These are phyloP conservation scores for Nephotettix cincticeps DNA, from an alignment of 1,140 invertebrate species.

Conservation along the genomic window DNA sequence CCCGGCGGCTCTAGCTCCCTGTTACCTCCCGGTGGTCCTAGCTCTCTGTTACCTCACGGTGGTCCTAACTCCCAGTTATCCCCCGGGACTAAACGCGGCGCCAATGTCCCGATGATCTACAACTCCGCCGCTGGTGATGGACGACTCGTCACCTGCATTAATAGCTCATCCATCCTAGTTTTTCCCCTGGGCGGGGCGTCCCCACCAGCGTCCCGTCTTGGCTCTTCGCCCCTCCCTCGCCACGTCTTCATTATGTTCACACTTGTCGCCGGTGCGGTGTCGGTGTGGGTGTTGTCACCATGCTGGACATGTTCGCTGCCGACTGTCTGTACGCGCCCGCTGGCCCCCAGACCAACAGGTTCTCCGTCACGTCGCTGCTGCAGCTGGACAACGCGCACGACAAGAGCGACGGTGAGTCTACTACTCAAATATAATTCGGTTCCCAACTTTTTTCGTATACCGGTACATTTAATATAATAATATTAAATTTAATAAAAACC, in stretches of 20 bases:
- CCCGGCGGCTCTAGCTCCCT: too few relatives aligned
- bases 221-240: not conserved
- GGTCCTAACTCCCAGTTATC: too few relatives aligned
- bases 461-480: not conserved
- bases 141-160: slow-evolving; percentile 7
- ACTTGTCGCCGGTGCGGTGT: not conserved
- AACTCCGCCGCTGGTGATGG: not conserved
- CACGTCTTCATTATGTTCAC: not conserved
- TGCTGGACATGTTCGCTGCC: slow-evolving; percentile 4
- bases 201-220: not conserved
- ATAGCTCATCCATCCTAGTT: slow-evolving; percentile 13
- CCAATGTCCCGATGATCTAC: not conserved
- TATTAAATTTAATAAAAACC: too few relatives aligned
- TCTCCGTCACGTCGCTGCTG: slow-evolving; percentile 43
- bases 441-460: not conserved
- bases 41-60: too few relatives aligned
- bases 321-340: slow-evolving; percentile 2
- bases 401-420: slow-evolving; percentile 26
- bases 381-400: slow-evolving; percentile 35
- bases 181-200: not conserved
- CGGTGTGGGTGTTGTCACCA: too few relatives aligned
- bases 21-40: too few relatives aligned
- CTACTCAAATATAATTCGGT: not conserved
- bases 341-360: slow-evolving; percentile 33
- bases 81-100: too few relatives aligned